These are phyloP conservation scores for Apteryx mantelli DNA, from an alignment of 2,113 vertebrate genomes.

Conservation along the genomic window DNA sequence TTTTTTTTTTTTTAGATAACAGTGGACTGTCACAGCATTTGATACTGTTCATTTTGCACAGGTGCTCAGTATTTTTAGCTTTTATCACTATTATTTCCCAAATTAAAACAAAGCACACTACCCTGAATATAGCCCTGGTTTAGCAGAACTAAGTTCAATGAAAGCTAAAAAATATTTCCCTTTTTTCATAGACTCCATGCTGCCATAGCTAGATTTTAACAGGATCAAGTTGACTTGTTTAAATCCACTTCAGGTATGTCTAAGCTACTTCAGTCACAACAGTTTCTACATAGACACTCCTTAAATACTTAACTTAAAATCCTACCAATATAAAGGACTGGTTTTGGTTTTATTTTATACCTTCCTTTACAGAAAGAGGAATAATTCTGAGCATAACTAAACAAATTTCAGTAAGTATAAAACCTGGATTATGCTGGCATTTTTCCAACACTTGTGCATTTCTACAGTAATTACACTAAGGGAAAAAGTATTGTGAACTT, in stretches of 20 bases:
- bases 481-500: neutral
- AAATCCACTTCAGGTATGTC: neutral
- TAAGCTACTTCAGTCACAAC: neutral
- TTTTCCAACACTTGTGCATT: neutral
- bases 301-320: neutral
- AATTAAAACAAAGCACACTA: neutral
- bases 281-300: neutral
- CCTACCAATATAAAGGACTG: neutral
- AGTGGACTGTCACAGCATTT: neutral
- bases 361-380: neutral
- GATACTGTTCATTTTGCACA: neutral
- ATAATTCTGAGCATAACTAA: neutral
- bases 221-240: neutral
- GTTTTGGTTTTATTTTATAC: neutral
- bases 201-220: neutral
- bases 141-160: neutral
- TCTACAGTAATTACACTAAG: neutral
- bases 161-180: neutral
- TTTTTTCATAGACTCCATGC: neutral
- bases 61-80: neutral
- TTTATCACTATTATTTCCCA: slow-evolving; percentile 1
- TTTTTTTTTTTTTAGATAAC: too few relatives aligned
- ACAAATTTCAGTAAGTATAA: neutral
- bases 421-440: neutral
- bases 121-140: neutral